Base-by-base conservation (phyloP, 92 coral and sea anemone species). In the Isaurus tuberculatus region DNA sequence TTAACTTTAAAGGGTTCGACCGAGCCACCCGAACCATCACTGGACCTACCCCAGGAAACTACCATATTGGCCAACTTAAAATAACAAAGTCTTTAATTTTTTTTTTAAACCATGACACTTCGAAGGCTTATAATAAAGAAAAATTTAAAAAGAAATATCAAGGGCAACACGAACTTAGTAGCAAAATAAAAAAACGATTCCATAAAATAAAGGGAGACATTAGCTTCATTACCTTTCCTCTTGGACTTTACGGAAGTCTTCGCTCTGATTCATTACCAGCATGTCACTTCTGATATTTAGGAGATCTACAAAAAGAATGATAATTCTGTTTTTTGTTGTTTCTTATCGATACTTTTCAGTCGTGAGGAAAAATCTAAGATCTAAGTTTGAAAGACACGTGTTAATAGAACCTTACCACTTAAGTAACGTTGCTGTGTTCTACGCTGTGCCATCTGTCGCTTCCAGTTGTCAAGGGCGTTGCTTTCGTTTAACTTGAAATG, bases 181-280 rank as follows among this genome's bases (percentile, higher is more conserved):
- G n/a, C n/a, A 15, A 49, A 49, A 13, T 49, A 55, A n/a, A 10
- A 55, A 55, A 55, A 0, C 8, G 68, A 70, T 10, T 7, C 9
- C 20, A 69, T 11, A 19, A 40, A 40, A 37, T 8, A 44, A 13
- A 20, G 33, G 3, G 5, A 20, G 16, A 63, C 8, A 19, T 36
- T 8, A 11, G 8, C 37, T 14, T 2, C 28, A 40, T 9, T 61
- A 97, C 99, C 99, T 97, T 61, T 97, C 84, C 80, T 97, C 99
- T 89, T 97, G 99, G 37, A 86, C 90, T 65, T 74, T 82, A 16
- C 98, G 95, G 86, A 92, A 97, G 31, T 97, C 99, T 61, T 97
- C 99, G 57, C 93, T 92, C 86, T 97, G 99, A 72, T 97, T 97
- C 99, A 97, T 97, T 31, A 94, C 98, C 78, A 97, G 67, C 98